Evolutionary conservation across 2,797 vertebrate species (phyloP).

Genomic region (Rhinogobio ventralis): DNA sequence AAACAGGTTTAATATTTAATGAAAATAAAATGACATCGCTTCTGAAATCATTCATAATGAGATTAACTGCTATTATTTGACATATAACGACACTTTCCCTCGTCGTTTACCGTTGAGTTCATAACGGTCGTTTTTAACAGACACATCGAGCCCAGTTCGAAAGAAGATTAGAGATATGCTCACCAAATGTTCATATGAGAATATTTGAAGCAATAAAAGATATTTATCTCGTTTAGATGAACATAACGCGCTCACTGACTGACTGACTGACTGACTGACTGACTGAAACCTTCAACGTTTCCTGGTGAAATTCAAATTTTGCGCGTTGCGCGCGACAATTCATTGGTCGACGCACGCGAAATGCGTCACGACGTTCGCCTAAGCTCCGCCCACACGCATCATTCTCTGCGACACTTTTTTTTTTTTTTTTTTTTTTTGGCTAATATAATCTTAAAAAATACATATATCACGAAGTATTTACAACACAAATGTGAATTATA

Average conservation of each 20-base stretch:
- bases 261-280: neutral
- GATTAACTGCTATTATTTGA: too few species aligned
- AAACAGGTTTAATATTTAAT: neutral
- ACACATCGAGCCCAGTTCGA: neutral
- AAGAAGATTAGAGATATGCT: slow-evolving; percentile 8
- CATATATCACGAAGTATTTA: neutral
- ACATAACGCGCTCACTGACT: slow-evolving; percentile 25
- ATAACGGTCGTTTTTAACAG: neutral
- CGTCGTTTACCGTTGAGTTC: neutral
- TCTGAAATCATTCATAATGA: neutral
- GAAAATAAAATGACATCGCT: too few species aligned
- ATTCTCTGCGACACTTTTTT: neutral
- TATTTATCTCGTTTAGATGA: neutral
- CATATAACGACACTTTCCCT: neutral
- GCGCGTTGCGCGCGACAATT: slow-evolving; percentile 68
- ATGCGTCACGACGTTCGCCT: neutral
- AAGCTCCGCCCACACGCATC: neutral
- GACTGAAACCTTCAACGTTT: slow-evolving; percentile 58
- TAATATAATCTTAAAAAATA: too few species aligned
- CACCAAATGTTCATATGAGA: slow-evolving; percentile 40
- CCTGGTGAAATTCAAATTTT: slow-evolving; percentile 82
- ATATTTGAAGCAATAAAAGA: neutral
- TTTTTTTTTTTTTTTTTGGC: neutral
- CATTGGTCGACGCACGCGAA: slow-evolving; percentile 32
- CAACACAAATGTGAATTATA: neutral